A percentile compares a stretch with the other conserved stretches of the same genome.
phyloP scores from a whole-genome alignment of 2,888 invertebrate genomes.

The Cheilosia variabilis region DNA sequence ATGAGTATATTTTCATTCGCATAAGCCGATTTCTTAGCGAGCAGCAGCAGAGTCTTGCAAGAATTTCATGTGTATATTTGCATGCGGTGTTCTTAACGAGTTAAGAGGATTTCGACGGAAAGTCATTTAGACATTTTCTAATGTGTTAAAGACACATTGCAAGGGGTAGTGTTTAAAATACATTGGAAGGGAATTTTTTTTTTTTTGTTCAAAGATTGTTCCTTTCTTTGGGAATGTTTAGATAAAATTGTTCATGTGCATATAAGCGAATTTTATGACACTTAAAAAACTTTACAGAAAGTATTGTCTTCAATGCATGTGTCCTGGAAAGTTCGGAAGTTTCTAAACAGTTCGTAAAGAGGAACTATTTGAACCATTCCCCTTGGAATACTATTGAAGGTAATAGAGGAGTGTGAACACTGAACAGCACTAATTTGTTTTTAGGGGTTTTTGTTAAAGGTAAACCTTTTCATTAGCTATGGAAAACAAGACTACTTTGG shows the following conservation, averaged over 20 bases:
- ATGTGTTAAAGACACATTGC: not conserved
- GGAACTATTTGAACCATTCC: too few relatives aligned
- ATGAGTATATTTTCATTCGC: slow-evolving; percentile 28
- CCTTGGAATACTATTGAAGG: too few relatives aligned
- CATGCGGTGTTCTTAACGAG: slow-evolving; percentile 9
- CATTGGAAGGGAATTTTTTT: not conserved
- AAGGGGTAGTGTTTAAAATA: slow-evolving; percentile 2
- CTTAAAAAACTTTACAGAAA: too few relatives aligned
- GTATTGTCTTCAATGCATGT: too few relatives aligned
- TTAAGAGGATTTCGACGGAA: slow-evolving; percentile 17
- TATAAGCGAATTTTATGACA: not conserved
- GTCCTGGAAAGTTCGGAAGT: too few relatives aligned
- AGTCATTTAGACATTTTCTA: slow-evolving; percentile 9
- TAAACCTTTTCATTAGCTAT: too few relatives aligned
- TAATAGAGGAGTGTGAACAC: too few relatives aligned
- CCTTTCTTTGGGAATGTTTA: not conserved
- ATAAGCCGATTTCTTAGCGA: slow-evolving; percentile 41
- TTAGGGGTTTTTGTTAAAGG: too few relatives aligned
- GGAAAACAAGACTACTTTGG: too few relatives aligned
- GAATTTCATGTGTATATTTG: not conserved
- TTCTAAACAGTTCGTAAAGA: too few relatives aligned
- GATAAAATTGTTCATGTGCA: too few relatives aligned
- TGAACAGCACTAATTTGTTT: too few relatives aligned
- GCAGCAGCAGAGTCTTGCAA: not conserved
- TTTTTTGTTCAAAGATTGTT: not conserved